Base-by-base conservation (phyloP, 2,797 vertebrate genomes). In the Acestrorhynchus altus region DNA sequence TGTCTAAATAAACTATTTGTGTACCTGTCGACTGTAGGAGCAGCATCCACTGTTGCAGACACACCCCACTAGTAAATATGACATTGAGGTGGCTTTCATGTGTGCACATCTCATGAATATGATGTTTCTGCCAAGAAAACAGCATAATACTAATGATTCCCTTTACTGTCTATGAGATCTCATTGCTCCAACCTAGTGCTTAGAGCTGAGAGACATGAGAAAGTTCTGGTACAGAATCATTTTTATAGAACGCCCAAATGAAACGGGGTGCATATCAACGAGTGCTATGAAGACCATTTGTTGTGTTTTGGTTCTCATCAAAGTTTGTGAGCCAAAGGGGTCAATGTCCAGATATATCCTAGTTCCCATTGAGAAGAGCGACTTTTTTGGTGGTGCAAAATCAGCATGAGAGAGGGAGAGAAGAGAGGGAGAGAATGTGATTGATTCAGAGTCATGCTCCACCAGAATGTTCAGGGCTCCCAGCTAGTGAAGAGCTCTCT, bases 281-380 rank as follows among this genome's bases (percentile, higher is more conserved):
- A 10, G 22, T 31, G 56, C 66, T 75, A 51, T 39, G 18, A 56
- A 60, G 72, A 56, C 68, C 70, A 72, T 74, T 60, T 75, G 78
- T 72, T 51, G 47, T 76, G 67, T 24, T 20, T 65, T 52, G 66
- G 40, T 22, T 65, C 52, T 82, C 40, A 72, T 44, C 64, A 6
- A 10, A 51, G 46, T 59, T 72, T 39, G 35, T 49, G 22, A 40
- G 31, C 7, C 42, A 54, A 15, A 49, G 51, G 42, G 67, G 31
- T 68, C 49, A 76, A 52, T 39, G 54, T n/a, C 73, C 69, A 71
- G 40, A 72, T 39, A 13, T 2, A 75, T 59, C 52, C 31, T 77
- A 42, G 57, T 77, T 80, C 73, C 56, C 70, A 47, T 77, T 77
- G 49, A 65, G 64, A 64, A 71, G 54, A 65, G 65, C 39, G n/a